phyloP scores from a whole-genome alignment of 2,797 vertebrate genomes.

The Anguilla pacifica region DNA sequence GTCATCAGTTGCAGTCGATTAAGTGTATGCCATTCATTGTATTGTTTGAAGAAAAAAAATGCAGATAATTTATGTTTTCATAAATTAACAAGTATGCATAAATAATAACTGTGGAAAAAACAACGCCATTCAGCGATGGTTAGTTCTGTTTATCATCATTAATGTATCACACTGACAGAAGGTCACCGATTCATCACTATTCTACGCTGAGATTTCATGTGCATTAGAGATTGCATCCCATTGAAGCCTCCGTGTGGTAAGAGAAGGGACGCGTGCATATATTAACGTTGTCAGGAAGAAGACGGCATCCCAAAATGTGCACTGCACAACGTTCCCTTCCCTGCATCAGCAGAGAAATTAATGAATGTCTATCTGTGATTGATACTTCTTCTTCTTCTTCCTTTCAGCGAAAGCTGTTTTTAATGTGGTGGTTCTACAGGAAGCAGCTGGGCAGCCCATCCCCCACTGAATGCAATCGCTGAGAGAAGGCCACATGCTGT shows the following conservation, averaged over 20 bases:
- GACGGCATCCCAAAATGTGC: constrained; percentile 13
- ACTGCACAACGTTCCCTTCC: constrained; percentile 27
- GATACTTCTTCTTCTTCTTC: constrained; percentile 44
- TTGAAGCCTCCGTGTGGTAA: neutral
- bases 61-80: neutral
- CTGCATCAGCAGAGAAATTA: constrained; percentile 45
- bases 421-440: constrained; percentile 40
- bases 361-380: constrained; percentile 44
- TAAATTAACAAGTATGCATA: neutral
- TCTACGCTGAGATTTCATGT: neutral
- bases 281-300: neutral
- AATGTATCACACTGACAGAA: neutral
- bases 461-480: constrained; percentile 35
- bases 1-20: neutral
- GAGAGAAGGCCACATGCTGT: constrained; percentile 45
- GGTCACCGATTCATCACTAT: neutral
- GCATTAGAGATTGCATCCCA: constrained; percentile 7
- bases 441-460: constrained; percentile 53
- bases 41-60: neutral
- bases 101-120: neutral
- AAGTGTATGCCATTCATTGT: neutral
- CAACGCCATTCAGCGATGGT: neutral
- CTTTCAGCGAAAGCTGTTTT: constrained; percentile 53
- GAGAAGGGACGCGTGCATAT: neutral
- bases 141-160: neutral